Conservation (phyloP, 2,888 invertebrate species). For the Tubulanus polymorphus region DNA sequence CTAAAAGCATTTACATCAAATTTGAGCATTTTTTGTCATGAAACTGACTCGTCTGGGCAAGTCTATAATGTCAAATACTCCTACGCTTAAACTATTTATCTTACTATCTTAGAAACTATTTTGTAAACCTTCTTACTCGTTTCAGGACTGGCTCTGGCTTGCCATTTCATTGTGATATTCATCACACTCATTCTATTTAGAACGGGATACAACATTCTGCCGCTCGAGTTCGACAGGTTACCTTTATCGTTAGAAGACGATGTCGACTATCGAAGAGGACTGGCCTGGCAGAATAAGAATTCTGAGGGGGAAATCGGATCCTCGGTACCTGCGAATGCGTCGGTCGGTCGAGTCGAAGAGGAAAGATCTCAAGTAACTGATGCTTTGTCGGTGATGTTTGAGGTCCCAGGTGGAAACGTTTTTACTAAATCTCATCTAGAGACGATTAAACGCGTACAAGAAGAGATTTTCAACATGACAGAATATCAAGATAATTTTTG, state of each 20-base stretch:
- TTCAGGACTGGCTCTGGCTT: conserved; percentile 5
- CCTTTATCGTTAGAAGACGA: conserved; percentile 32
- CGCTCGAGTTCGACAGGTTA: conserved; percentile 28
- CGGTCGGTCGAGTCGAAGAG: too few species aligned
- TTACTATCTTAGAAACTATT: too few species aligned
- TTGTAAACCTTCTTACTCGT: too few species aligned
- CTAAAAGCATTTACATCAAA: too few species aligned
- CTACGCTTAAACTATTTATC: too few species aligned
- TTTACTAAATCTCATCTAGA: conserved; percentile 28
- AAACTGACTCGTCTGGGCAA: too few species aligned
- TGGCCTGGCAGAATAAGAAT: conserved; percentile 27
- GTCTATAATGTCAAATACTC: too few species aligned
- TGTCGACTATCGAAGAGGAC: conserved; percentile 25
- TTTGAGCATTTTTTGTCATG: too few species aligned
- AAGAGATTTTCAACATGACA: conserved; percentile 16
- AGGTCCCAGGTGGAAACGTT: conserved; percentile 27
- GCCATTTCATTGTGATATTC: conserved; percentile 22
- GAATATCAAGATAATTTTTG: conserved; percentile 16
- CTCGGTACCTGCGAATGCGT: background rate
- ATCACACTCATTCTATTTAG: conserved; percentile 21
- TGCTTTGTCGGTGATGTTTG: conserved; percentile 20
- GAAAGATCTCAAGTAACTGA: background rate
- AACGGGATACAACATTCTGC: conserved; percentile 28
- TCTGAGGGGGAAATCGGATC: conserved; percentile 9
- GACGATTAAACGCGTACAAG: conserved; percentile 27